A percentile compares a stretch with the other conserved stretches of the same genome.
These are phyloP conservation scores for Rynchops niger DNA, from an alignment of 2,113 vertebrate genomes.

Conservation along the genomic window DNA sequence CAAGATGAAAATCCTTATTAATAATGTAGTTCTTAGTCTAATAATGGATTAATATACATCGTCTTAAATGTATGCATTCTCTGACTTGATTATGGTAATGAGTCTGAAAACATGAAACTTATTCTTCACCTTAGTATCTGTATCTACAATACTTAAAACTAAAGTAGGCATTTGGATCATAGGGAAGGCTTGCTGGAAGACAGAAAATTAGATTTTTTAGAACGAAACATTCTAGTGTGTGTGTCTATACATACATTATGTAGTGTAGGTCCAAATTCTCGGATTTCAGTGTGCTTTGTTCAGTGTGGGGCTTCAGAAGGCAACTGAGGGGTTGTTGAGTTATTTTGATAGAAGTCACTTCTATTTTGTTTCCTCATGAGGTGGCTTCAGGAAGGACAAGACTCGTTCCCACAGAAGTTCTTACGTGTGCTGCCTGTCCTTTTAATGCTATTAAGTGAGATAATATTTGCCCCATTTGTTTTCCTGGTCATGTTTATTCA, in stretches of 20 bases:
- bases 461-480: background rate
- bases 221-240: background rate
- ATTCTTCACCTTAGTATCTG: background rate
- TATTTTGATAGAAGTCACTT: background rate
- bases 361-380: background rate
- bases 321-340: too few relatives aligned
- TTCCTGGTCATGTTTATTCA: background rate
- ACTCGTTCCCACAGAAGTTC: background rate
- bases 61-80: background rate
- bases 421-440: background rate
- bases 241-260: rapidly evolving
- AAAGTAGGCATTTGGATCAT: background rate
- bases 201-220: background rate
- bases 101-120: background rate
- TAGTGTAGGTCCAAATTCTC: background rate
- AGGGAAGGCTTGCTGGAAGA: background rate
- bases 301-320: background rate
- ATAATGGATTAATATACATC: background rate
- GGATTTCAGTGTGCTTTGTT: background rate
- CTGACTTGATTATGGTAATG: background rate
- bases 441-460: background rate
- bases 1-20: slow-evolving; percentile 26
- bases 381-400: background rate
- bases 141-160: background rate
- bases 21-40: slow-evolving; percentile 21